Evolutionary conservation across 2,888 invertebrate species (phyloP), one percentile per base, ranked within the genome.

Genomic region (Panopea generosa): DNA sequence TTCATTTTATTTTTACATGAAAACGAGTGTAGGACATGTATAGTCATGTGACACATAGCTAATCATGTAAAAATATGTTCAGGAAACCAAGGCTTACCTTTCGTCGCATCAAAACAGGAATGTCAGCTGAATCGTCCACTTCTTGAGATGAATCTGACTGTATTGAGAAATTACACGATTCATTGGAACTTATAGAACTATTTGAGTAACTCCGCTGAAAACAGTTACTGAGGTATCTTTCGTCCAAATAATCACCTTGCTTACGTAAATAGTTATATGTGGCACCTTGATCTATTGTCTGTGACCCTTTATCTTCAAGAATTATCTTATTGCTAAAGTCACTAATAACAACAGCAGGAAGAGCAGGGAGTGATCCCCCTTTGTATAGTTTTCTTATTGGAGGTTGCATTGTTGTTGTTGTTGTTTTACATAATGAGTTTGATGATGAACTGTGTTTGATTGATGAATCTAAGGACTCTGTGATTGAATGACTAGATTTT

Each of bases 271-370:
- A 16, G 6, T 45, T 16, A 45, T 18, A 20, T 11, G 43, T 43
- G 2, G 50, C 27, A 14, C 55, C 45, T 40, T 20, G 16, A 9
- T 38, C 52, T n/a, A 45, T 45, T 16, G 73, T 69, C 60, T 77
- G 77, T 18, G 63, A 69, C 26, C 66, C 63, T 45, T 66, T 70
- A 24, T 60, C 59, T 40, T 65, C 65, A 20, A 16, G 26, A 22
- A 60, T 33, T 22, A 27, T 52, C 3, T 40, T 38, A n/a, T 52
- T 65, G 73, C 84, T 83, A 49, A 72, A 80, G 56, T 85, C 84
- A 75, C 84, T 85, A 26, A 85, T 72, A 7, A 85, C 63, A 38
- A 85, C 84, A 27, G 75, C 60, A 27, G 84, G 84, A 22, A 75
- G 63, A n/a, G 22, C 14, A 22, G 49, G 16, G 45, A 47, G 26